These are phyloP conservation scores for Phenganax stokvisi DNA, from an alignment of 92 coral and sea anemone species.

Conservation along the genomic window DNA sequence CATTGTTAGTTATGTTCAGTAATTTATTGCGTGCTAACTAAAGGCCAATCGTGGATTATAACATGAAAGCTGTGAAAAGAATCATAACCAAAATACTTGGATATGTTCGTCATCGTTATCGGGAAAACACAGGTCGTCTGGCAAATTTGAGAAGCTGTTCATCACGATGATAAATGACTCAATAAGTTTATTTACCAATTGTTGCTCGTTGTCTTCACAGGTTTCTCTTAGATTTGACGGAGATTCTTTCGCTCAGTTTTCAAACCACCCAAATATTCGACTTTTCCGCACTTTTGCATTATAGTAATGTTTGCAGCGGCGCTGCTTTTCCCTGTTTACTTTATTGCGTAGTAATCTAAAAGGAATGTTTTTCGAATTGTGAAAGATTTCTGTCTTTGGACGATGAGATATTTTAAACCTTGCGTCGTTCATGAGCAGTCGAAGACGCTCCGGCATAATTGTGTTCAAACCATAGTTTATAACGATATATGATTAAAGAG, in stretches of 20 bases:
- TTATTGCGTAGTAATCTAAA: slow-evolving; percentile 28
- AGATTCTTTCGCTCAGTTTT: not conserved
- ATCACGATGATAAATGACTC: not conserved
- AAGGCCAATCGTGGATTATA: too few relatives aligned
- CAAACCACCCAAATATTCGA: not conserved
- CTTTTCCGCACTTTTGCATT: slow-evolving; percentile 43
- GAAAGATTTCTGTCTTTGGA: slow-evolving; percentile 37
- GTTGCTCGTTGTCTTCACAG: not conserved
- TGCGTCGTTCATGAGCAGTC: slow-evolving; percentile 35
- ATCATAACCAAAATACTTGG: not conserved
- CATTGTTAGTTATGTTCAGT: too few relatives aligned
- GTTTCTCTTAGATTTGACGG: not conserved
- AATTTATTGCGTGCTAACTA: too few relatives aligned
- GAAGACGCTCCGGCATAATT: slow-evolving; percentile 52
- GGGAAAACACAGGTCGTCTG: not conserved
- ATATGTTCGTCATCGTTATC: not conserved
- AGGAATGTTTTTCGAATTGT: slow-evolving; percentile 32
- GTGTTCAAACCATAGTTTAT: slow-evolving; percentile 42
- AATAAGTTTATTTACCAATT: not conserved
- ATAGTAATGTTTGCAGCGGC: slow-evolving; percentile 34
- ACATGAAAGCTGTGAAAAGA: too few relatives aligned
- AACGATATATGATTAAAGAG: not conserved
- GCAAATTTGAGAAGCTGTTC: not conserved
- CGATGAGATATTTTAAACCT: slow-evolving; percentile 27
- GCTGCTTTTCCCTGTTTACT: slow-evolving; percentile 48